Evolutionary conservation across 2,113 vertebrate genomes (phyloP).

Genomic region (Amphilophus citrinellus): DNA sequence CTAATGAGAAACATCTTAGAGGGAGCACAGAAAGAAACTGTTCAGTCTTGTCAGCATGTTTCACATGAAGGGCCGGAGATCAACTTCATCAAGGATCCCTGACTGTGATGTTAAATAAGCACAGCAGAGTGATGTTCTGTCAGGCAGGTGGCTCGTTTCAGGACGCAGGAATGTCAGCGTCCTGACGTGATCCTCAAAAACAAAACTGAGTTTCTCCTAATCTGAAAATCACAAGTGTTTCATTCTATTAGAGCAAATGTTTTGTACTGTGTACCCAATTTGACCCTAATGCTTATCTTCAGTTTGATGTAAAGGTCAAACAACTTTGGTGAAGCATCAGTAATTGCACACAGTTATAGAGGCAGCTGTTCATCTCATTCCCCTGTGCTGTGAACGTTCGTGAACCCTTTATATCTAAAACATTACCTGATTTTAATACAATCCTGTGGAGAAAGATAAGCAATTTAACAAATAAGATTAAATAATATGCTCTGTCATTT

Average conservation of each 20-base stretch:
- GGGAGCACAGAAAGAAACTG: slow-evolving; percentile 31
- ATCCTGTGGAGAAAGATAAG: background rate
- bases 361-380: too few species aligned
- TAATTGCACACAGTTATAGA: background rate
- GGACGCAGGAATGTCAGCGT: background rate
- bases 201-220: background rate
- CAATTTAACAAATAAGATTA: background rate
- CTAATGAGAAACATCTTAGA: slow-evolving; percentile 65
- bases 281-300: background rate
- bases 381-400: background rate
- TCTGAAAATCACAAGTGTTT: background rate
- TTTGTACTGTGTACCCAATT: background rate
- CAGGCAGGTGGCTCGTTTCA: background rate
- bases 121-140: background rate
- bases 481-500: background rate
- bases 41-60: slow-evolving; percentile 18
- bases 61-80: slow-evolving; percentile 16
- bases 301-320: background rate
- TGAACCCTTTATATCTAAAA: background rate
- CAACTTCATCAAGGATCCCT: slow-evolving; percentile 27
- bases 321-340: accelerated
- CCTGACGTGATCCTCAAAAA: background rate
- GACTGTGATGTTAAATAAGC: slow-evolving; percentile 38
- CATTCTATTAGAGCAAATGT: background rate
- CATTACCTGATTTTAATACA: background rate